Percentiles rank a stretch among this genome's conserved stretches.
These are phyloP conservation scores for Notodonta ziczac DNA, from an alignment of 2,888 invertebrate species.

Conservation along the genomic window DNA sequence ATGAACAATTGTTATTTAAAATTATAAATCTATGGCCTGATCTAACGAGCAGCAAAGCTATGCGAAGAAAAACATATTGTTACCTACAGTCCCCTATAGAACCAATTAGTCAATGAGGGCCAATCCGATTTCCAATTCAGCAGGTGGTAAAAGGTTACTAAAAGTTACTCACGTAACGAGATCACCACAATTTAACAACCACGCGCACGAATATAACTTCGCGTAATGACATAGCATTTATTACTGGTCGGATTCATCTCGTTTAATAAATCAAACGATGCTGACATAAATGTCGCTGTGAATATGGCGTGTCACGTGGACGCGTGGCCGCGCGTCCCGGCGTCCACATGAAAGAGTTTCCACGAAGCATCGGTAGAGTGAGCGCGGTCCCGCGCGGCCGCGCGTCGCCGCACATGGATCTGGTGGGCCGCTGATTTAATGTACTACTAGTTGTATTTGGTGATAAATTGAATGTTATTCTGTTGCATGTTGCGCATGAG, in stretches of 20 bases:
- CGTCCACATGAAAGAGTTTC: conserved; percentile 59
- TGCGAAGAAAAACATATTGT: too few species aligned
- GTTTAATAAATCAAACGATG: conserved; percentile 11
- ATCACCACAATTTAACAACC: background rate
- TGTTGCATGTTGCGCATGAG: background rate
- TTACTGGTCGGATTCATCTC: background rate
- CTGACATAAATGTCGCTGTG: conserved; percentile 9
- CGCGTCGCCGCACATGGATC: conserved; percentile 39
- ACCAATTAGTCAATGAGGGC: too few species aligned
- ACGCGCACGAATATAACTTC: background rate
- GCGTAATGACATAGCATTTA: background rate
- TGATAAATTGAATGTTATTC: conserved; percentile 17
- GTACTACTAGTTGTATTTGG: conserved; percentile 21
- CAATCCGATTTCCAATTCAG: conserved; percentile 8
- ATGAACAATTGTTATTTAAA: too few species aligned
- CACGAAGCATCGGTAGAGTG: conserved; percentile 50
- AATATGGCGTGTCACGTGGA: conserved; percentile 2
- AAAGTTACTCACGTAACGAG: background rate
- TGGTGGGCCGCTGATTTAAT: conserved; percentile 31
- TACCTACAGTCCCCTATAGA: too few species aligned
- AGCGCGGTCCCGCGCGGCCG: conserved; percentile 43
- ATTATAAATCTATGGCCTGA: too few species aligned
- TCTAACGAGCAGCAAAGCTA: too few species aligned
- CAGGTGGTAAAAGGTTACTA: conserved; percentile 17
- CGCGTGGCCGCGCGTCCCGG: conserved; percentile 3